Base-by-base conservation (phyloP, 2,797 vertebrate species). In the Cirrhinus molitorella region DNA sequence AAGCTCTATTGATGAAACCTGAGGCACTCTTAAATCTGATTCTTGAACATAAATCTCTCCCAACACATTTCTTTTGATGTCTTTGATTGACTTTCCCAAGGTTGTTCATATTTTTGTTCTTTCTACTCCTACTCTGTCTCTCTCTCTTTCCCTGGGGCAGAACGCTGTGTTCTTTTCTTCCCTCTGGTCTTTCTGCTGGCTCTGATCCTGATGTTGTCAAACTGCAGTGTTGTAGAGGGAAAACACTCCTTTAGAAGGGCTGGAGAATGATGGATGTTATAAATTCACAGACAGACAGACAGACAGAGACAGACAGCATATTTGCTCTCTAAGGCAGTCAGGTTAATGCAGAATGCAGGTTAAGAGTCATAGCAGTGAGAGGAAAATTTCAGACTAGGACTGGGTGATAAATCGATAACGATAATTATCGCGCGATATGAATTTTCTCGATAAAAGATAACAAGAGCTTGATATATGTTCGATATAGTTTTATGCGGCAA, bases 101-200 rank as follows among this genome's bases (percentile, higher is more conserved):
- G 49, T 34, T 74, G 68, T 59, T 74, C 34, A 19, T 57, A 43
- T 25, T 78, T 57, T 21, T 61, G 28, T 76, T 66, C 55, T n/a
- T 5, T 73, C 7, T 3, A 23, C 31, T 75, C 75, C 17, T 53
- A 25, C 43, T 25, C n/a, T 31, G 3, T 14, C 28, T 21, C 6
- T 61, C 19, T 65, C 16, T n/a, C 43, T 75, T 65, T 66, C 45
- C 37, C 43, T 49, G 55, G 14, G 66, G 67, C 76, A 49, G 86
- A 71, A 83, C 66, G 70, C 45, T 31, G 25, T 78, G 84, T 85
- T 81, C 77, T 51, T 77, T 85, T 85, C 40, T 83, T 67, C 23
- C 40, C n/a, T 40, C 51, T 57, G 17, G 13, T 45, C 49, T 67
- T 67, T 79, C 72, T 72, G 80, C 72, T 80, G 84, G 77, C 86